Base-by-base conservation (phyloP, 2,797 vertebrate genomes). In the Eulemur albifrons region DNA sequence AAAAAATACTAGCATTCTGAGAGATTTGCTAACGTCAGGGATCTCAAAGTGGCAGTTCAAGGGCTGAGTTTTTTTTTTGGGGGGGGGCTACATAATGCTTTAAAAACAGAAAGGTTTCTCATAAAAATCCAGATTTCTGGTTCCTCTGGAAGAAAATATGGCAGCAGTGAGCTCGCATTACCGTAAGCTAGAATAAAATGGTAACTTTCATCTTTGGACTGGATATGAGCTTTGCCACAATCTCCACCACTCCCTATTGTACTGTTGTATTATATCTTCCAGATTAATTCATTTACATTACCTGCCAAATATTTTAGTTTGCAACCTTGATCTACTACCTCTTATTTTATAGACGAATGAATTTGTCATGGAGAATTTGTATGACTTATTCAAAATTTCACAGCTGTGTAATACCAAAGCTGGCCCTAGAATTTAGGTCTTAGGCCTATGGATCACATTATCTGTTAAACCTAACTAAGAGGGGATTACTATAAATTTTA, bases 301-400 rank as follows among this genome's bases (percentile, higher is more conserved):
- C 35, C 30, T 82, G 73, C 10, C 69, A 79, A 83, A 13, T 69
- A 73, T 88, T 97, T 93, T 43, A 54, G 75, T 93, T 93, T 92
- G 12, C 4, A 59, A 7, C 7, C 13, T 61, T 57, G 18, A 52
- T 75, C 73, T 76, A 32, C 0, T 32, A 2, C 6, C 3, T 88
- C n/a, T 77, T 75, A 40, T 35, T 88, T 88, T 91, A 9, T 6
- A 69, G 20, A 13, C 73, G 10, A 81, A 77, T 70, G 88, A 82
- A 84, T 80, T 6, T 43, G 25, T 20, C 45, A 87, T 48, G n/a
- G 70, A 76, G n/a, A 87, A 94, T 84, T 14, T 54, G 17, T 11
- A 82, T 90, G 61, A 82, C n/a, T 86, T 89, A 38, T 80, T 69
- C 61, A 83, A 87, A 75, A 88, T 85, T 70, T 70, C 73, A 93